Conservation (phyloP, 2,888 invertebrate genomes). For the Noctua pronuba region DNA sequence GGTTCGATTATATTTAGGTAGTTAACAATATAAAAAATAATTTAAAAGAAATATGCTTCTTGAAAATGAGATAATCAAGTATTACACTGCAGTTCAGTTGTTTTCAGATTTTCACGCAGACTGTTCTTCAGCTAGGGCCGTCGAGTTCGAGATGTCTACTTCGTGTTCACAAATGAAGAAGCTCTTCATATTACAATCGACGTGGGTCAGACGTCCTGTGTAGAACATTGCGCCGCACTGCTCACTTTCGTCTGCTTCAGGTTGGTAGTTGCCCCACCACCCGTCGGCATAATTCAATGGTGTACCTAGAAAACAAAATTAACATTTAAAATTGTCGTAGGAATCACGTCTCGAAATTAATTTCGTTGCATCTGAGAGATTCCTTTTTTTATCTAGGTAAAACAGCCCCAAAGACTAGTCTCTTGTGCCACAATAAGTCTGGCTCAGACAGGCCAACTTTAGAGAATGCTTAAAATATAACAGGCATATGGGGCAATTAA, state of each 20-base stretch:
- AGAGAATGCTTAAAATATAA: neutral
- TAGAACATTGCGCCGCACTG: slow-evolving; percentile 83
- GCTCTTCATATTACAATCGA: slow-evolving; percentile 73
- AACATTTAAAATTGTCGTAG: neutral
- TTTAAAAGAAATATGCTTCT: neutral
- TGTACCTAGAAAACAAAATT: slow-evolving; percentile 17
- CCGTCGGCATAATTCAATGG: neutral
- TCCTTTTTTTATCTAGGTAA: neutral
- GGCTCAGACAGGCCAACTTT: neutral
- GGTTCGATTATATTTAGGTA: neutral
- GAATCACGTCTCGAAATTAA: neutral
- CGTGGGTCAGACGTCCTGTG: slow-evolving; percentile 78
- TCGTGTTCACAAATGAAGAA: slow-evolving; percentile 85
- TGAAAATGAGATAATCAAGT: neutral
- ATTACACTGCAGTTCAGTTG: neutral
- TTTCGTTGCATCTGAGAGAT: neutral
- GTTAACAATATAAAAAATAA: neutral
- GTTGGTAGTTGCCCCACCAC: slow-evolving; percentile 40
- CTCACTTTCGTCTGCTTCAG: slow-evolving; percentile 58
- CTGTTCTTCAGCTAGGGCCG: neutral
- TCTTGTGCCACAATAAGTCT: neutral
- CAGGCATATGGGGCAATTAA: too few relatives aligned
- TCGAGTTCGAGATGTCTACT: slow-evolving; percentile 13
- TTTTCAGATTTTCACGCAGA: neutral
- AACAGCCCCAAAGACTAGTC: neutral